Conservation (phyloP, 2,888 invertebrate genomes). For the Tipula helvola region DNA sequence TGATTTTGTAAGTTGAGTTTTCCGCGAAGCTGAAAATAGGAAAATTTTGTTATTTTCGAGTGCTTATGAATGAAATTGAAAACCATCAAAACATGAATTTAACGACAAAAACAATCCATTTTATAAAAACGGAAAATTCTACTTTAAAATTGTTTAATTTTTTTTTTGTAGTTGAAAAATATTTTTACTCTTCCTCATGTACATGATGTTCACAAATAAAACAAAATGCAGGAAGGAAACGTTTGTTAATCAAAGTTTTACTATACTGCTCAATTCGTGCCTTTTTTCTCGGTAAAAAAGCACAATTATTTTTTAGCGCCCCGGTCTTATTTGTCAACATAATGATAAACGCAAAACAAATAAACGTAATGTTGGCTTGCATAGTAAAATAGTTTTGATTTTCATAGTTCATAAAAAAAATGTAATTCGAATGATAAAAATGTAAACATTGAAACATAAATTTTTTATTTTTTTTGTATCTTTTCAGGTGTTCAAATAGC, state of each 20-base stretch:
- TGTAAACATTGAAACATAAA: not conserved
- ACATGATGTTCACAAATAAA: not conserved
- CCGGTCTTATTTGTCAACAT: no score
- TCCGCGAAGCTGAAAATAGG: not conserved
- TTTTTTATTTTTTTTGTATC: conserved; percentile 19
- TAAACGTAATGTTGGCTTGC: no score
- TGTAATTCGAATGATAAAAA: not conserved
- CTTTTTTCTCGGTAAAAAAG: no score
- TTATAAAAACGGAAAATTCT: not conserved
- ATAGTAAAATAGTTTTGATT: not conserved
- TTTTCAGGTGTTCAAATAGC: conserved; percentile 71
- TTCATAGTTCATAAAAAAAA: not conserved
- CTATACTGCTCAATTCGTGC: no score
- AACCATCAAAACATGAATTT: not conserved
- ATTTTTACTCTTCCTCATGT: not conserved
- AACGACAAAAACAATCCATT: not conserved
- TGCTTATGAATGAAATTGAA: not conserved
- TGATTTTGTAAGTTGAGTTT: not conserved
- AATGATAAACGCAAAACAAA: no score
- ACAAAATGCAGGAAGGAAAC: not conserved
- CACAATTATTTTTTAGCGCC: no score
- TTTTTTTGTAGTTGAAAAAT: not conserved
- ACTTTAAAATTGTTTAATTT: not conserved
- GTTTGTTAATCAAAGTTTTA: not conserved
- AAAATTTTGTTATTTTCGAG: not conserved